These are phyloP conservation scores for Osmerus eperlanus DNA, from an alignment of 2,113 vertebrate genomes.

Conservation along the genomic window DNA sequence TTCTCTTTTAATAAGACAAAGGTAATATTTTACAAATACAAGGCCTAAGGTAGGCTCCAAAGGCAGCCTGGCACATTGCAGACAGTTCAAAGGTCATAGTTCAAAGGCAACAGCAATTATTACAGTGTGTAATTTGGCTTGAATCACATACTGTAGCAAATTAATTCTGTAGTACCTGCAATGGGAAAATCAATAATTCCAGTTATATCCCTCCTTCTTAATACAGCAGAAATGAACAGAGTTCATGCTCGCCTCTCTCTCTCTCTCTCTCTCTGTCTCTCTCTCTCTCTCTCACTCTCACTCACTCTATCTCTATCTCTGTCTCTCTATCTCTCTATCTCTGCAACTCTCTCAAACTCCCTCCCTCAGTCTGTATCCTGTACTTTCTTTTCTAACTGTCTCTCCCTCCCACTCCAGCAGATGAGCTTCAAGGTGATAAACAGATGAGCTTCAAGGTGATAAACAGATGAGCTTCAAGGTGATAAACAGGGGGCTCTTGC, in stretches of 20 bases:
- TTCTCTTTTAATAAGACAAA: no score
- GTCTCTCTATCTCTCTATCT: background rate
- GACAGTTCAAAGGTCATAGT: conserved; percentile 39
- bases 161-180: conserved; percentile 40
- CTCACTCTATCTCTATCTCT: background rate
- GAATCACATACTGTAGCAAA: conserved; percentile 50
- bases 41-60: no score
- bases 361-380: background rate
- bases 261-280: conserved; percentile 12
- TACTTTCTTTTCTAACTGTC: background rate
- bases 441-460: background rate
- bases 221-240: conserved; percentile 51
- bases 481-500: conserved; percentile 38
- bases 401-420: background rate
- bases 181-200: conserved; percentile 46
- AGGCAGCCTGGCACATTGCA: no score
- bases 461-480: background rate
- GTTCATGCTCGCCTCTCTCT: conserved; percentile 27
- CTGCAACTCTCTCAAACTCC: background rate
- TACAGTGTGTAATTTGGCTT: conserved; percentile 50
- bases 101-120: conserved; percentile 49
- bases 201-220: conserved; percentile 40
- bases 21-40: no score
- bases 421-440: background rate
- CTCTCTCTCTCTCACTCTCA: background rate